Evolutionary conservation across 2,888 invertebrate species (phyloP), one percentile per base, ranked within the genome.

Genomic region (Thumatha senex): DNA sequence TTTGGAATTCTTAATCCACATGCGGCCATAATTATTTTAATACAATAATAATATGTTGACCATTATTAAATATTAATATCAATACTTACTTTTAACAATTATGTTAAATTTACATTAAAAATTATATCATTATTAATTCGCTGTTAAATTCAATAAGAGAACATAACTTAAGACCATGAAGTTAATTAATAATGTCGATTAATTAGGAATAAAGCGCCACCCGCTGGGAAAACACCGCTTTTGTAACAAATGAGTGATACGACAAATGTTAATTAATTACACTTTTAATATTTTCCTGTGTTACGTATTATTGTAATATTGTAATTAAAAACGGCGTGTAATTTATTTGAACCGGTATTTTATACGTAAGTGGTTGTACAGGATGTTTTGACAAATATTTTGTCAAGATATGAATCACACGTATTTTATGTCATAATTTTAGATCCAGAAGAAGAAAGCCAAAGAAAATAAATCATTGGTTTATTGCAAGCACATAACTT

Each of bases 141-240:
- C 34, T 34, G 34, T 34, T 43, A 12, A 34, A 34, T 24, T 10
- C 13, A 33, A 59, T 15, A 9, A 46, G 31, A 15, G 51, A 54
- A 54, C 52, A 43, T 63, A 51, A 57, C 10, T 48, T 47, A 29
- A 35, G 46, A 53, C 35, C 41, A 46, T 40, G n/a, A 50, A 51
- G 55, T 52, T 62, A 67, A 64, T 67, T 58, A 57, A 53, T 48
- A 12, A 41, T 31, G 51, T 61, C 57, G 56, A 66, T 54, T 45
- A 57, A 53, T 53, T 34, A 38, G 24, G 18, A 39, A 47, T 46
- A 39, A 52, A 39, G 35, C 5, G 54, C 15, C 43, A 15, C 61
- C 67, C 55, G 67, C 51, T 10, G 67, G 7, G 61, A 31, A 29
- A 46, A 41, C 45, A 51, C 47, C 46, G 54, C 49, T 35, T 49